Conservation (phyloP, 2,888 invertebrate genomes). For the Spatulosminthurus flaviceps region DNA sequence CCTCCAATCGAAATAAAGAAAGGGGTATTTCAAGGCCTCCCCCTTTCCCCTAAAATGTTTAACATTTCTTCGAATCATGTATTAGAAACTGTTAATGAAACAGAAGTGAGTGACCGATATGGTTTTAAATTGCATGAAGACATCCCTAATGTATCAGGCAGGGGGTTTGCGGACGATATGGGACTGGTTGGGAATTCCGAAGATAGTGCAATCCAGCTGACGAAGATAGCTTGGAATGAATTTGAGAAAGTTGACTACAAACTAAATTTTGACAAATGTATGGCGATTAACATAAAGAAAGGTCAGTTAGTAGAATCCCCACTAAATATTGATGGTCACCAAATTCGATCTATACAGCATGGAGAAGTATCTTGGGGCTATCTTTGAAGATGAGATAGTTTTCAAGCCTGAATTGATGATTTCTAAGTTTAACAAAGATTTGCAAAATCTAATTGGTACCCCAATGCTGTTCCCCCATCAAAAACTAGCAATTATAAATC, state of each 20-base stretch:
- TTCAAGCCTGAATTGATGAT: conserved; percentile 26
- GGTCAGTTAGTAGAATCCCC: not conserved
- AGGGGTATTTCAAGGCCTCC: conserved; percentile 47
- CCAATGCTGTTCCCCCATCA: conserved; percentile 35
- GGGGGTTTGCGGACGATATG: conserved; percentile 44
- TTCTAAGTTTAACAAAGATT: not conserved
- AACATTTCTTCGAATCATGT: conserved; percentile 41
- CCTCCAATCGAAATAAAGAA: not conserved
- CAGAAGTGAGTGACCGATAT: conserved; percentile 10
- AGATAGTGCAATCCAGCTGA: not conserved
- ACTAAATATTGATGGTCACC: not conserved
- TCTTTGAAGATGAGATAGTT: conserved; percentile 40
- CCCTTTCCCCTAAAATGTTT: conserved; percentile 42
- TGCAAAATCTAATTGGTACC: conserved; percentile 18
- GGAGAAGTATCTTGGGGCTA: conserved; percentile 46
- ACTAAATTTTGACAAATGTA: not conserved
- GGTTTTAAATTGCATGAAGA: not conserved
- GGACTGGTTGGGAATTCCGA: too few species aligned
- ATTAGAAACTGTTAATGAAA: conserved; percentile 27
- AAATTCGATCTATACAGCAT: not conserved
- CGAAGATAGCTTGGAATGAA: not conserved
- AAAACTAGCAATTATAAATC: conserved; percentile 45
- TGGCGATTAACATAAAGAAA: not conserved
- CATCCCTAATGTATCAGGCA: not conserved
- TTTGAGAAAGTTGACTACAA: not conserved